These are phyloP conservation scores for Myotis lucifugus DNA, from an alignment of 2,113 vertebrate species.

Conservation along the genomic window DNA sequence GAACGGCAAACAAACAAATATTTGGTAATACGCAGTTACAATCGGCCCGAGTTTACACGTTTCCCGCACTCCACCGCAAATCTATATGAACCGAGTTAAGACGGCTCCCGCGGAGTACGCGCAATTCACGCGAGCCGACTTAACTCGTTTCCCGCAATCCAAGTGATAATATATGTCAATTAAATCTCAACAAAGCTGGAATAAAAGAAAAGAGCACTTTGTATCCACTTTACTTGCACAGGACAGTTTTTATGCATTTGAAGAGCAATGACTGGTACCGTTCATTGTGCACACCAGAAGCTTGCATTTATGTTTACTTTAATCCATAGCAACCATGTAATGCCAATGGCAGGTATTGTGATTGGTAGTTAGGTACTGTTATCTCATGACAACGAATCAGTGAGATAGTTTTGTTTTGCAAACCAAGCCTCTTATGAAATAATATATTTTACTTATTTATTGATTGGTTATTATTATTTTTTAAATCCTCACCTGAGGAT, in stretches of 20 bases:
- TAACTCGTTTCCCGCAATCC: too few relatives aligned
- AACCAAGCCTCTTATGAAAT: neutral
- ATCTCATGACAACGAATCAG: neutral
- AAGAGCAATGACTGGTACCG: neutral
- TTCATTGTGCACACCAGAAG: neutral
- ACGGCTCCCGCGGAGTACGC: too few relatives aligned
- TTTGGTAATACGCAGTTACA: too few relatives aligned
- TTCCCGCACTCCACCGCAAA: too few relatives aligned
- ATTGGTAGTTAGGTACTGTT: neutral
- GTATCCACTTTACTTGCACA: neutral
- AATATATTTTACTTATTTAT: too few relatives aligned
- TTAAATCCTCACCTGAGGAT: too few relatives aligned
- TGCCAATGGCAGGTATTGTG: neutral
- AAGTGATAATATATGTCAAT: neutral
- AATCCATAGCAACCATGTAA: neutral
- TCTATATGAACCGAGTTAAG: too few relatives aligned
- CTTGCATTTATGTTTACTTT: neutral
- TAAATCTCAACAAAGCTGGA: neutral
- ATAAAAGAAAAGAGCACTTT: neutral
- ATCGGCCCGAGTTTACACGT: too few relatives aligned
- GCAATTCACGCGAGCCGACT: too few relatives aligned
- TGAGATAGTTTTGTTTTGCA: neutral
- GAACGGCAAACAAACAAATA: too few relatives aligned
- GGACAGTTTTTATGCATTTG: neutral
- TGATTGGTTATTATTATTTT: too few relatives aligned